These are phyloP conservation scores for Oeneis ivallda DNA, from an alignment of 2,888 invertebrate species.

Conservation along the genomic window DNA sequence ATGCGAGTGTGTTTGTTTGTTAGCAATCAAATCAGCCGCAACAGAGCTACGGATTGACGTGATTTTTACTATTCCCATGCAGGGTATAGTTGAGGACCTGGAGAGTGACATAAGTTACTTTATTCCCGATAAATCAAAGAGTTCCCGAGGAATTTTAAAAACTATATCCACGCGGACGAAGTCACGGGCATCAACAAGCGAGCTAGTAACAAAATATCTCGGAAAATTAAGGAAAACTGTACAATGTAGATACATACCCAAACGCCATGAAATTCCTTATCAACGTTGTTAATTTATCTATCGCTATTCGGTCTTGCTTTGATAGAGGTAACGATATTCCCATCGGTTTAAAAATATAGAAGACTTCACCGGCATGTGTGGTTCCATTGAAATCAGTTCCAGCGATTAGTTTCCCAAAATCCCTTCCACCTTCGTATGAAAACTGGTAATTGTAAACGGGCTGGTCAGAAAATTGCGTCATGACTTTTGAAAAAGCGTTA, in stretches of 20 bases:
- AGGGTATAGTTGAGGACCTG: no score
- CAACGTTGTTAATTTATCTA: slow-evolving; percentile 63
- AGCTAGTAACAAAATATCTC: neutral
- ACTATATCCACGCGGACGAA: no score
- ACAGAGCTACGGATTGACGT: no score
- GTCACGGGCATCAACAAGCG: neutral
- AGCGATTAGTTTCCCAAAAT: slow-evolving; percentile 58
- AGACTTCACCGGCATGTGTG: slow-evolving; percentile 68
- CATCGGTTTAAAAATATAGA: slow-evolving; percentile 69
- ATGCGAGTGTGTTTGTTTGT: no score
- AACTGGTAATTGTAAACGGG: slow-evolving; percentile 68
- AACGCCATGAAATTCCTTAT: slow-evolving; percentile 70
- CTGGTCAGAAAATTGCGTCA: slow-evolving; percentile 53
- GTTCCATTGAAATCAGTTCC: slow-evolving; percentile 52
- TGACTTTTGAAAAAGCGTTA: slow-evolving; percentile 57
- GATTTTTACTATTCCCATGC: no score
- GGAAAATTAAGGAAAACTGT: neutral
- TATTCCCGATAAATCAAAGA: no score
- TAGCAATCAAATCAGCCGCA: no score
- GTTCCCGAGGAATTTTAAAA: no score
- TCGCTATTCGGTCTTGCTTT: slow-evolving; percentile 52
- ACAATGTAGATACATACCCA: no score
- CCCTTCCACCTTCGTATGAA: slow-evolving; percentile 63
- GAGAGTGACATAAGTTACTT: no score
- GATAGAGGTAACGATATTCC: slow-evolving; percentile 54